Conservation (phyloP, 2,888 invertebrate species). For the Neria commutata region DNA sequence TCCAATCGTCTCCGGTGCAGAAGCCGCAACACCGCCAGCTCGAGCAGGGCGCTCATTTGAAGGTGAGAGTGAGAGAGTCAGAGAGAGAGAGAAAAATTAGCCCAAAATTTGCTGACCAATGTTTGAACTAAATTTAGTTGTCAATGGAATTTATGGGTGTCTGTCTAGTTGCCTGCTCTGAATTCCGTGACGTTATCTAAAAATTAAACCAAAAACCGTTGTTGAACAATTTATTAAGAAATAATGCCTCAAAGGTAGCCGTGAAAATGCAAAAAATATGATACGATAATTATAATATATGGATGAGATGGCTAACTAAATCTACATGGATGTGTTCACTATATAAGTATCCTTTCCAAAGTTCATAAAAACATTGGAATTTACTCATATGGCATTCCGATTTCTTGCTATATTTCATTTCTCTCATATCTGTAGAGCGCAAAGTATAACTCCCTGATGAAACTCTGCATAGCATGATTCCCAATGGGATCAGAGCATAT, state of each 20-base stretch:
- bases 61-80: background rate
- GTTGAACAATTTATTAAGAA: too few species aligned
- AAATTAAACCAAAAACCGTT: too few species aligned
- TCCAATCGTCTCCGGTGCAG: slow-evolving; percentile 57
- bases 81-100: background rate
- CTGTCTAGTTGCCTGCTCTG: slow-evolving; percentile 28
- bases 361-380: too few species aligned
- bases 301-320: too few species aligned
- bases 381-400: slow-evolving; percentile 18
- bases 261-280: too few species aligned
- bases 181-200: too few species aligned
- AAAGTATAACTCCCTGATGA: slow-evolving; percentile 42
- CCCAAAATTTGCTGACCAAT: slow-evolving; percentile 22
- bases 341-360: too few species aligned
- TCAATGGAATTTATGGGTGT: slow-evolving; percentile 57
- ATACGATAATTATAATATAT: too few species aligned
- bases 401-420: background rate
- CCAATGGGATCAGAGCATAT: slow-evolving; percentile 37
- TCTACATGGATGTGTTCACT: too few species aligned
- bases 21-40: slow-evolving; percentile 28
- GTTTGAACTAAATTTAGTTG: slow-evolving; percentile 55
- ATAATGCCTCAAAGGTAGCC: too few species aligned
- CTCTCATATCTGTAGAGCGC: slow-evolving; percentile 34
- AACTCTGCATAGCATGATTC: too few species aligned
- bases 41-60: background rate